Percentiles rank a stretch among this genome's conserved stretches.
Conservation (phyloP, 1,140 invertebrate genomes). For the Neodiprion virginianus region DNA sequence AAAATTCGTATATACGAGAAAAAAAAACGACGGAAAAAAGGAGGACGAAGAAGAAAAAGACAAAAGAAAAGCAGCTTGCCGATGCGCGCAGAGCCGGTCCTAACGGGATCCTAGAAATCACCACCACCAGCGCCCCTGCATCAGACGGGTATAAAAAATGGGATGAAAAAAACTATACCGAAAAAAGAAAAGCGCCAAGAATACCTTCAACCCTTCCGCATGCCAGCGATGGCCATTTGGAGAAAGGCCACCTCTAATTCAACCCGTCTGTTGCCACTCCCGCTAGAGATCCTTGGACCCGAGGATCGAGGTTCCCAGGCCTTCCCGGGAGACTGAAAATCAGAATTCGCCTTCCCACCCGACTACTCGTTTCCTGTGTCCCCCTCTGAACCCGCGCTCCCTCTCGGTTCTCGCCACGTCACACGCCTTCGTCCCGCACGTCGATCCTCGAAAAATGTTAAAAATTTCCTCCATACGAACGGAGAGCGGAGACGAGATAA, state of each 20-base stretch:
- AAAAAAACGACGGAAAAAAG: background rate
- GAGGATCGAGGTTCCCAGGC: background rate
- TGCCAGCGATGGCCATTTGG: slow-evolving; percentile 38
- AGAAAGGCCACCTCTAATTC: slow-evolving; percentile 28
- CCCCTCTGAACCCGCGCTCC: background rate
- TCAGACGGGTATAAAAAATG: slow-evolving; percentile 34
- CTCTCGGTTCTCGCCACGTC: background rate
- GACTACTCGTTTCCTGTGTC: background rate
- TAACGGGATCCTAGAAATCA: slow-evolving; percentile 45
- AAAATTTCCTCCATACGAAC: background rate
- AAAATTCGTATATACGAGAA: background rate
- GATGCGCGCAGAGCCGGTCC: slow-evolving; percentile 34
- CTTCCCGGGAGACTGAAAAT: slow-evolving; percentile 5
- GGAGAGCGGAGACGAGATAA: background rate
- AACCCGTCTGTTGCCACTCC: background rate
- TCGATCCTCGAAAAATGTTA: background rate
- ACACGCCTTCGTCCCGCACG: background rate
- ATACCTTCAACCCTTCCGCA: slow-evolving; percentile 50
- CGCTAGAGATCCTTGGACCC: background rate
- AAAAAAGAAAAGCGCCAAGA: slow-evolving; percentile 23
- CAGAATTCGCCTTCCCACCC: background rate
- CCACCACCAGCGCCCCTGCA: slow-evolving; percentile 28
- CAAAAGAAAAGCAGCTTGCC: slow-evolving; percentile 39
- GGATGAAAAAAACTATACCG: slow-evolving; percentile 26
- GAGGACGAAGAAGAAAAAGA: slow-evolving; percentile 10